Percentiles rank a stretch among this genome's conserved stretches.
Evolutionary conservation across 2,797 vertebrate species (phyloP).

Genomic region (Eidolon dupreanum): DNA sequence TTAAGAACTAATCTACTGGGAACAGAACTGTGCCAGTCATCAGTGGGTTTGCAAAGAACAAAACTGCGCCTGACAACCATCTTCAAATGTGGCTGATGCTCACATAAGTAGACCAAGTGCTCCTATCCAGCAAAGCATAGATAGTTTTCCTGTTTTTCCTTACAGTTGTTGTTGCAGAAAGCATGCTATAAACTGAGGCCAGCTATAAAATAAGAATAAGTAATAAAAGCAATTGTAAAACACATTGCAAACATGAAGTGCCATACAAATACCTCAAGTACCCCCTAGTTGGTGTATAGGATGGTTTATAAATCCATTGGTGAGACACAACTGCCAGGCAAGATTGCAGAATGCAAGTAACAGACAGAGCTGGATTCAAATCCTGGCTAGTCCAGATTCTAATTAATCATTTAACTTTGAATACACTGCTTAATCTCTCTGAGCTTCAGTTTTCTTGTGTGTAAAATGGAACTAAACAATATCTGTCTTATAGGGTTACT

Average conservation of each 20-base stretch:
- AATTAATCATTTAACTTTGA: background rate
- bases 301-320: background rate
- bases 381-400: background rate
- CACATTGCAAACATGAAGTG: slow-evolving; percentile 43
- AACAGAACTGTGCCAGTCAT: background rate
- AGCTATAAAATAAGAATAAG: slow-evolving; percentile 63
- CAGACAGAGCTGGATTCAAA: background rate
- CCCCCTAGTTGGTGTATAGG: background rate
- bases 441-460: background rate
- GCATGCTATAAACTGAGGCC: slow-evolving; percentile 38
- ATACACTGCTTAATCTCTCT: background rate
- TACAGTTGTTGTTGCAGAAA: slow-evolving; percentile 50
- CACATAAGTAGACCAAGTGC: background rate
- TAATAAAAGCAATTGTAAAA: slow-evolving; percentile 72
- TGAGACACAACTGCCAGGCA: background rate
- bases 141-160: slow-evolving; percentile 38
- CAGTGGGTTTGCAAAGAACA: background rate
- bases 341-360: background rate
- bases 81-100: background rate
- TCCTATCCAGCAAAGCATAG: background rate
- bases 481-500: background rate
- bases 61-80: background rate
- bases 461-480: background rate
- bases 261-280: slow-evolving; percentile 14
- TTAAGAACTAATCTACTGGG: background rate